These are phyloP conservation scores for Atrichornis clamosus DNA, from an alignment of 2,113 vertebrate genomes.

Conservation along the genomic window DNA sequence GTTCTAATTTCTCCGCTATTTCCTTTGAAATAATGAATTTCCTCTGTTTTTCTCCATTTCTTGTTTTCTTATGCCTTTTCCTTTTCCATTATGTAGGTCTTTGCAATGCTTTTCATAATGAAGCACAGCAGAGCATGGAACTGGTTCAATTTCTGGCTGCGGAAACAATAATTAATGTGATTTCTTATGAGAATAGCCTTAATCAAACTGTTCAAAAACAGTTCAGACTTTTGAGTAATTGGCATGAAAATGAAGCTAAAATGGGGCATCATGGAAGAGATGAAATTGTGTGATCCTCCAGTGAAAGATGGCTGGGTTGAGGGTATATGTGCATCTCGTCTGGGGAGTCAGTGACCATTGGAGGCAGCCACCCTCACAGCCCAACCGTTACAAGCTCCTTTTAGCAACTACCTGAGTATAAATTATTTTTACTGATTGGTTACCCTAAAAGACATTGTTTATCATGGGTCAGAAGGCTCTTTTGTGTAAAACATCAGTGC, in stretches of 20 bases:
- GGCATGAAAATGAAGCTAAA: not conserved
- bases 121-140: not conserved
- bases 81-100: not conserved
- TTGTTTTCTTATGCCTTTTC: not conserved
- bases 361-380: not conserved
- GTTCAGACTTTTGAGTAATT: not conserved
- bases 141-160: not conserved
- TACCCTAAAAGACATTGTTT: not conserved
- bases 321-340: not conserved
- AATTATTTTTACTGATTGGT: not conserved
- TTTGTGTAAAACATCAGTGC: not conserved
- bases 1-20: not conserved
- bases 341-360: too few relatives aligned
- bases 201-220: not conserved
- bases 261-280: not conserved
- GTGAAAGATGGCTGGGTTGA: not conserved
- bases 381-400: not conserved
- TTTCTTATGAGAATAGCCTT: not conserved
- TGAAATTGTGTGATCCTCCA: not conserved
- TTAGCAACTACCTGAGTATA: not conserved
- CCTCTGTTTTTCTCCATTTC: not conserved
- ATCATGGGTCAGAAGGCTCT: not conserved
- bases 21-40: not conserved
- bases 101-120: not conserved
- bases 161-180: not conserved